These are phyloP conservation scores for Gortyna flavago DNA, from an alignment of 2,888 invertebrate genomes.

Conservation along the genomic window DNA sequence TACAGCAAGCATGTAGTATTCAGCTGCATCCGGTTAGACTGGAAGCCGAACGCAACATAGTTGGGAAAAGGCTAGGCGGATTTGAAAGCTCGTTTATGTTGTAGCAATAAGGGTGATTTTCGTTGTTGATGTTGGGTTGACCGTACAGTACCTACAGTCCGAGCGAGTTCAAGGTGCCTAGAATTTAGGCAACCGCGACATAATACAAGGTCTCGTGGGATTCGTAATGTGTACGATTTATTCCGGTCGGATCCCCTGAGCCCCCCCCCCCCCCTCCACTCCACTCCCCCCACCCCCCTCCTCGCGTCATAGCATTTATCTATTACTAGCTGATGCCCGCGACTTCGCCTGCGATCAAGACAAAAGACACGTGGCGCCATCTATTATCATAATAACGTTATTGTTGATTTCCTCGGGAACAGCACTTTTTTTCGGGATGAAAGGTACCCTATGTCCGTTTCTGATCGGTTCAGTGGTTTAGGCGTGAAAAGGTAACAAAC, in stretches of 20 bases:
- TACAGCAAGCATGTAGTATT: not conserved
- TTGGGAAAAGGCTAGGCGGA: not conserved
- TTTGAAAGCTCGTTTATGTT: not conserved
- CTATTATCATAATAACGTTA: too few species aligned
- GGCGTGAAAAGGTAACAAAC: too few species aligned
- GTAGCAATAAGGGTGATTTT: not conserved
- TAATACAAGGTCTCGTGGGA: conserved; percentile 10
- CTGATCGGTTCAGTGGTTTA: too few species aligned
- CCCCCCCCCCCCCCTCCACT: too few species aligned
- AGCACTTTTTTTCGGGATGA: too few species aligned
- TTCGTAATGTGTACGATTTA: conserved; percentile 12
- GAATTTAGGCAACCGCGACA: conserved; percentile 19
- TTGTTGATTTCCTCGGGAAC: too few species aligned
- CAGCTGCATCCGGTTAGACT: not conserved
- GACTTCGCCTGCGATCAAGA: too few species aligned
- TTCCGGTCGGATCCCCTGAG: too few species aligned
- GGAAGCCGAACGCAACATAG: not conserved
- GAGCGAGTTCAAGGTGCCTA: conserved; percentile 25
- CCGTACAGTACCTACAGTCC: not conserved
- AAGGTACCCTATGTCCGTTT: too few species aligned
- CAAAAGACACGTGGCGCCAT: too few species aligned
- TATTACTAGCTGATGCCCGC: too few species aligned
- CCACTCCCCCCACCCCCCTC: too few species aligned
- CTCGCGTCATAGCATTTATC: not conserved
- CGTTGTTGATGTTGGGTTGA: not conserved